phyloP scores from a whole-genome alignment of 2,888 invertebrate species.

The Drosophila maculinotata region DNA sequence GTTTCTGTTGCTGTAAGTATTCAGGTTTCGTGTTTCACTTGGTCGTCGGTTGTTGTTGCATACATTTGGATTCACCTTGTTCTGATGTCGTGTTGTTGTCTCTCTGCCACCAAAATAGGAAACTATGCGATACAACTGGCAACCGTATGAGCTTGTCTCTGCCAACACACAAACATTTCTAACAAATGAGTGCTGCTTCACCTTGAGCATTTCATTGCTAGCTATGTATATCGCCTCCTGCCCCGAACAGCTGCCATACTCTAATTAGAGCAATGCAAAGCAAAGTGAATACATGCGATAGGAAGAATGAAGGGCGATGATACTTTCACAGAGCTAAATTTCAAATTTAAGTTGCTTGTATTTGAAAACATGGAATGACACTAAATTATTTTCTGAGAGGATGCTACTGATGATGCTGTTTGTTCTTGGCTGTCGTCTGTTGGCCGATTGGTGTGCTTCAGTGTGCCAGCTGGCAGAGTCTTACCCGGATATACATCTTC shows the following conservation, averaged over 20 bases:
- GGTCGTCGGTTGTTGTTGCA: conserved; percentile 31
- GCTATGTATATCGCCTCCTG: background rate
- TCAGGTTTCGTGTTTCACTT: conserved; percentile 39
- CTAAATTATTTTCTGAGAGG: conserved; percentile 41
- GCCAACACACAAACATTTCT: conserved; percentile 19
- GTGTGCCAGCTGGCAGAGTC: conserved; percentile 43
- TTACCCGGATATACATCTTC: conserved; percentile 21
- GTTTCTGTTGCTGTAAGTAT: conserved; percentile 10
- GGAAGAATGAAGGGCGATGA: background rate
- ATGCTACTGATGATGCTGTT: conserved; percentile 16
- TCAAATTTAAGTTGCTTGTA: conserved; percentile 29
- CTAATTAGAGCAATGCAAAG: conserved; percentile 81
- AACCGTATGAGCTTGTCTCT: conserved; percentile 16
- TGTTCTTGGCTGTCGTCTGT: conserved; percentile 9
- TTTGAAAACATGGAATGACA: conserved; percentile 42
- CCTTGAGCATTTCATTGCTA: conserved; percentile 55
- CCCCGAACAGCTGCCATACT: conserved; percentile 41
- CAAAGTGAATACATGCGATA: conserved; percentile 39
- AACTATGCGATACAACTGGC: conserved; percentile 45
- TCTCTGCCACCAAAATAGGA: conserved; percentile 44
- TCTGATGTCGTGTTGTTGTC: conserved; percentile 49
- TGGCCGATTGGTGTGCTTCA: conserved; percentile 41
- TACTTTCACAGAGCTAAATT: conserved; percentile 31
- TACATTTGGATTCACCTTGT: conserved; percentile 51
- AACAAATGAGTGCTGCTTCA: conserved; percentile 38